Conservation (phyloP, 2,888 invertebrate species). For the Eristalinus aeneus region DNA sequence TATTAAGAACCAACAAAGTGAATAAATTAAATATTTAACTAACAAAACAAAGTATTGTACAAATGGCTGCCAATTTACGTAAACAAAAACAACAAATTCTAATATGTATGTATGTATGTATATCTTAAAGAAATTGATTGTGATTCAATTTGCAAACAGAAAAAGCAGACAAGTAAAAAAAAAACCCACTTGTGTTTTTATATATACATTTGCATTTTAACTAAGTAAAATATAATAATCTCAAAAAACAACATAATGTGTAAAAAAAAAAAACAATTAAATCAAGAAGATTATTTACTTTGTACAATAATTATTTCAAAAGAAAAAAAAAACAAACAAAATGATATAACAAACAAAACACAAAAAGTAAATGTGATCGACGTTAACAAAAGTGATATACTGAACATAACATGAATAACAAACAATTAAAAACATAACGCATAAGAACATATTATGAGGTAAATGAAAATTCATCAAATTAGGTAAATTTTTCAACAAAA, state of each 20-base stretch:
- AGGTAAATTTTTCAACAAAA: slow-evolving; percentile 53
- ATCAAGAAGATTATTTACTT: slow-evolving; percentile 28
- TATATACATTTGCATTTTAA: slow-evolving; percentile 61
- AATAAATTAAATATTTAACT: slow-evolving; percentile 32
- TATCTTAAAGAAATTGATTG: slow-evolving; percentile 63
- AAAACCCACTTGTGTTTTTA: slow-evolving; percentile 25
- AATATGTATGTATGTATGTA: slow-evolving; percentile 30
- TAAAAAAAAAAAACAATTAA: slow-evolving; percentile 25
- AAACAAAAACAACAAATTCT: slow-evolving; percentile 26
- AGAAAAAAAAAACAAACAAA: slow-evolving; percentile 37
- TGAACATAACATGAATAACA: slow-evolving; percentile 55
- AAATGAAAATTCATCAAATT: slow-evolving; percentile 42
- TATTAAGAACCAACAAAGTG: slow-evolving; percentile 58
- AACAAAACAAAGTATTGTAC: slow-evolving; percentile 58
- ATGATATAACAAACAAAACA: slow-evolving; percentile 15
- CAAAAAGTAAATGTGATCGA: slow-evolving; percentile 62
- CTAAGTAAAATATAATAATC: slow-evolving; percentile 18
- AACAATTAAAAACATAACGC: slow-evolving; percentile 33
- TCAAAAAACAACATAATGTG: slow-evolving; percentile 41
- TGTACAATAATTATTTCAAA: slow-evolving; percentile 53
- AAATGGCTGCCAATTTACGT: slow-evolving; percentile 64
- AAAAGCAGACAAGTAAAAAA: not conserved
- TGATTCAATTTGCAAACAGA: slow-evolving; percentile 51
- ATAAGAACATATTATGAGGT: slow-evolving; percentile 5
- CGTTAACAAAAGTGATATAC: slow-evolving; percentile 69